Evolutionary conservation across 1,140 invertebrate species (phyloP), one percentile per base, ranked within the genome.

Genomic region (Pogonus chalceus): DNA sequence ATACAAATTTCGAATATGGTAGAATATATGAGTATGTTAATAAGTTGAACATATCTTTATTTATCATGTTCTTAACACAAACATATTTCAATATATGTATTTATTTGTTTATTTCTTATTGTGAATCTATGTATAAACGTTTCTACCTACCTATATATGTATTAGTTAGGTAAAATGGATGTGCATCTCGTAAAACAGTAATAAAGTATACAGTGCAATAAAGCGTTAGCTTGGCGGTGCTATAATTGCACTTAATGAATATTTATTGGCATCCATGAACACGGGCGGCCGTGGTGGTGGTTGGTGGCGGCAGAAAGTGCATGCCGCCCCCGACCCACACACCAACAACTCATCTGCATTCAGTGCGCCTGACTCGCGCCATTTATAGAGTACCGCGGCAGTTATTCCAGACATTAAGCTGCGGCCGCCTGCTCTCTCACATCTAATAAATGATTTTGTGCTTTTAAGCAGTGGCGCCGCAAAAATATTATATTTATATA

Each of bases 181-280:
- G 56, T 62, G 55, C 56, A 62, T 58, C 59, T 66, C 62, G 62
- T 66, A 66, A 66, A 66, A 63, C 58, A 58, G 63, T 61, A 66
- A 63, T 66, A 65, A 66, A 66, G 65, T 66, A 66, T 64, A 64
- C 60, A 59, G 56, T 56, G 65, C 65, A 65, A 66, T 66, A 65
- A 66, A 66, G 62, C 65, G 65, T 65, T 66, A 63, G 60, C 63
- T 63, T 59, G 57, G 63, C 62, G 62, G 65, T 65, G 63, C 62
- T 65, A 65, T 66, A 66, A 66, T 66, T 66, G 65, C 62, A 63
- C 61, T 65, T 66, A 66, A 66, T 66, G 65, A 66, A 66, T 66
- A 66, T 66, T 66, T 66, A 66, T 66, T 59, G 65, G 61, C 65
- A 62, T 64, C 62, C 57, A 57, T 60, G 63, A 59, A 61, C 61